A percentile compares a stretch with the other conserved stretches of the same genome.
These are phyloP conservation scores for Dicranocentrus wangi DNA, from an alignment of 2,888 invertebrate species.

Conservation along the genomic window DNA sequence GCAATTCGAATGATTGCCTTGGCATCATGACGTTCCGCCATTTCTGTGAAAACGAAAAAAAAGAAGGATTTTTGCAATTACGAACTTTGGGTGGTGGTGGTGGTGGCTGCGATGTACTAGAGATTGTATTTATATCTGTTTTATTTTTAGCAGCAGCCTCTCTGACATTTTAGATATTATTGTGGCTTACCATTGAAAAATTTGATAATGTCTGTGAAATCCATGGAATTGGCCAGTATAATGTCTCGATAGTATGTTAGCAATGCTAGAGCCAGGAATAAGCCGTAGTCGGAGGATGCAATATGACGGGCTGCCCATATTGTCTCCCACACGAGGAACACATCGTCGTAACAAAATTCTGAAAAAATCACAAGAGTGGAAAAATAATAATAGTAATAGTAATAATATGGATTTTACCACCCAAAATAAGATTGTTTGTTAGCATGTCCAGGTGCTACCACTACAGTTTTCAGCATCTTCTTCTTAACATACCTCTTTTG, in stretches of 20 bases:
- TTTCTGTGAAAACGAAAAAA: slow-evolving; percentile 81
- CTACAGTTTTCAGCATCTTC: no score
- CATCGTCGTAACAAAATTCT: slow-evolving; percentile 93
- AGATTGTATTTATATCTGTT: no score
- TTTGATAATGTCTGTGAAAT: slow-evolving; percentile 98
- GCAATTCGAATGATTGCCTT: slow-evolving; percentile 87
- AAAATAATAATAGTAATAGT: slow-evolving; percentile 8
- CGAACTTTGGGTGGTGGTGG: no score
- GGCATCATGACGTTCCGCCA: slow-evolving; percentile 96
- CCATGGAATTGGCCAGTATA: slow-evolving; percentile 95
- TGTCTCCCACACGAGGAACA: slow-evolving; percentile 94
- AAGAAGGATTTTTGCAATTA: no score
- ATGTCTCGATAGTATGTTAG: slow-evolving; percentile 95
- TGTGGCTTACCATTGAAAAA: slow-evolving; percentile 89
- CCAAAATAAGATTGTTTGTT: no score
- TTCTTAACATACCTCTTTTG: no score
- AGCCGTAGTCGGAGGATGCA: slow-evolving; percentile 90
- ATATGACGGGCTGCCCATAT: slow-evolving; percentile 95
- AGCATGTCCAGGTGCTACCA: no score
- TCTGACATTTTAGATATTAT: not conserved
- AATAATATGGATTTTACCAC: no score
- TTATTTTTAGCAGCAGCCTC: no score
- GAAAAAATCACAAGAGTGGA: no score
- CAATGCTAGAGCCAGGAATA: slow-evolving; percentile 93
- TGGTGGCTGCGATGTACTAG: no score